Percentiles rank a stretch among this genome's conserved stretches.
Conservation (phyloP, 1,140 invertebrate genomes). For the Heliconius hewitsoni region DNA sequence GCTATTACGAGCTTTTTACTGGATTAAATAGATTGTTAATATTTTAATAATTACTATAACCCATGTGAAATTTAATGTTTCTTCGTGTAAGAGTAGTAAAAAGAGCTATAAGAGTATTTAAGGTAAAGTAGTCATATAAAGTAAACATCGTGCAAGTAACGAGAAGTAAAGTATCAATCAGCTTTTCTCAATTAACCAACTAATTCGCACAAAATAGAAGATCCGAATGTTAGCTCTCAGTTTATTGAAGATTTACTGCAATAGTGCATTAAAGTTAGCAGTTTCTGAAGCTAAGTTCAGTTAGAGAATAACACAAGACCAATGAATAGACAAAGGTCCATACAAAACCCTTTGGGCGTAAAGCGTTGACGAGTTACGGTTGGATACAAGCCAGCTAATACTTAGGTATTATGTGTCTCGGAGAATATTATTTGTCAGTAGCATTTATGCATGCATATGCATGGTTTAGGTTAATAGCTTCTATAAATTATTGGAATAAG, state of each 20-base stretch:
- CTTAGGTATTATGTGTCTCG: constrained; percentile 20
- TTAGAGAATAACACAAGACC: constrained; percentile 35
- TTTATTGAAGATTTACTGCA: constrained; percentile 14
- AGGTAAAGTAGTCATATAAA: neutral
- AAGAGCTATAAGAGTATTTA: neutral
- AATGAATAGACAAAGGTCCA: constrained; percentile 37
- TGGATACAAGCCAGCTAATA: constrained; percentile 36
- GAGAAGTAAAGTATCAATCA: neutral
- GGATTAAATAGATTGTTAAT: neutral
- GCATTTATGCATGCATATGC: constrained; percentile 2
- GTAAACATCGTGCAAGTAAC: neutral
- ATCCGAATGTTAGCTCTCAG: neutral
- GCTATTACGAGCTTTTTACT: neutral
- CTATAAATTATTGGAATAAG: neutral
- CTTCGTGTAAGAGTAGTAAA: no score
- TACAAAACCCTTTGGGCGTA: constrained; percentile 41
- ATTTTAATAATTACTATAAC: neutral
- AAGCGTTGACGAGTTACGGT: constrained; percentile 38
- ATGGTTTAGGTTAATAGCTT: neutral
- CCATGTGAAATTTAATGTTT: no score
- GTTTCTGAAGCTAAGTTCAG: constrained; percentile 26
- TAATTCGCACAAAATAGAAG: neutral
- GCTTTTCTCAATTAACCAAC: neutral
- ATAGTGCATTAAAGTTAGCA: constrained; percentile 7
- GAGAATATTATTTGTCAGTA: neutral